A percentile compares a stretch with the other conserved stretches of the same genome.
These are phyloP conservation scores for Oryzias woworae DNA, from an alignment of 2,113 vertebrate genomes.

Conservation along the genomic window DNA sequence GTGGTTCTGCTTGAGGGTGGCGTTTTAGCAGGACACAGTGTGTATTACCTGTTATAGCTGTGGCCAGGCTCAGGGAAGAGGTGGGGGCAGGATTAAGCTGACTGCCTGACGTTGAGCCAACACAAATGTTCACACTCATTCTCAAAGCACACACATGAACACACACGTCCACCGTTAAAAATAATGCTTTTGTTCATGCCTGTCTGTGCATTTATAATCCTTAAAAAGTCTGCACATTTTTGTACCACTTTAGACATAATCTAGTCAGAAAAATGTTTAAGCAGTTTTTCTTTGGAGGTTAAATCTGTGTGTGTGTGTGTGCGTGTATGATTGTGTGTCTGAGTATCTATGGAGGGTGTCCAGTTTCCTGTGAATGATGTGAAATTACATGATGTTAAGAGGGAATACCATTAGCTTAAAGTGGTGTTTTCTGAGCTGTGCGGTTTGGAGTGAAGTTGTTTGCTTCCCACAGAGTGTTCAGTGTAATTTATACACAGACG, in stretches of 20 bases:
- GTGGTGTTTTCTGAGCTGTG: slow-evolving; percentile 42
- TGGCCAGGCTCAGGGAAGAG: slow-evolving; percentile 52
- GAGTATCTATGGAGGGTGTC: slow-evolving; percentile 18
- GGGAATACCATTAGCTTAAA: slow-evolving; percentile 50
- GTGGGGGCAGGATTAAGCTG: slow-evolving; percentile 50
- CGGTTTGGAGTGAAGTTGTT: slow-evolving; percentile 35
- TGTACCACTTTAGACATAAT: too few species aligned
- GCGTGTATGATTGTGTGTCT: slow-evolving; percentile 6
- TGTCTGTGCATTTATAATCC: slow-evolving; percentile 56
- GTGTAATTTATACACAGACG: slow-evolving; percentile 11
- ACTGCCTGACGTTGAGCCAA: slow-evolving; percentile 53
- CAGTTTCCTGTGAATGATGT: slow-evolving; percentile 40
- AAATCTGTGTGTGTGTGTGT: slow-evolving; percentile 21
- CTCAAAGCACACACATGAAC: slow-evolving; percentile 25
- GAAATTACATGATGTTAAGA: slow-evolving; percentile 60
- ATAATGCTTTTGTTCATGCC: slow-evolving; percentile 48
- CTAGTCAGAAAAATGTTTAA: slow-evolving; percentile 24
- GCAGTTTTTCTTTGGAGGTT: slow-evolving; percentile 30
- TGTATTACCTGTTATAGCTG: slow-evolving; percentile 66
- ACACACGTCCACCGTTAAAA: slow-evolving; percentile 38
- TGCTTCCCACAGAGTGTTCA: slow-evolving; percentile 18
- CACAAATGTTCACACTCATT: slow-evolving; percentile 27
- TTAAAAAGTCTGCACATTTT: neutral
- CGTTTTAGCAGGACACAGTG: slow-evolving; percentile 49
- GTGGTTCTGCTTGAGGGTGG: slow-evolving; percentile 34